phyloP scores from a whole-genome alignment of 2,797 vertebrate genomes.

The Dicrostonyx torquatus region DNA sequence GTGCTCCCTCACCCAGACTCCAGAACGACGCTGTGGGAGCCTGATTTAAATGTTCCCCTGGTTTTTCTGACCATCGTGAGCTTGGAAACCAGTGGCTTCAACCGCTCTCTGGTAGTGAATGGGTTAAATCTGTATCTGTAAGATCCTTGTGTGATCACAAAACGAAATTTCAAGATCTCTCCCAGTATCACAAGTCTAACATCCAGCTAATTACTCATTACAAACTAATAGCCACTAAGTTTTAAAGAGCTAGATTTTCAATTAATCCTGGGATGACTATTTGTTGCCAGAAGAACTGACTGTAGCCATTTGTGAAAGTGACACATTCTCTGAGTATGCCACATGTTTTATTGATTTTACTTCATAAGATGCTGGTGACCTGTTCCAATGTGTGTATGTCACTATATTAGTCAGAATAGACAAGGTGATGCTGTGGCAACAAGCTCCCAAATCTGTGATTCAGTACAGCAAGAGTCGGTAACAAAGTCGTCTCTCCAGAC shows the following conservation, averaged over 20 bases:
- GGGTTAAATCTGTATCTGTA: background rate
- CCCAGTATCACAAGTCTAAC: background rate
- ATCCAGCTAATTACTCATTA: background rate
- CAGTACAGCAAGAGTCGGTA: background rate
- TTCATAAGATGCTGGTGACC: background rate
- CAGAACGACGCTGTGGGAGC: background rate
- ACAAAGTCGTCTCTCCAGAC: background rate
- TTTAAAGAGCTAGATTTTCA: background rate
- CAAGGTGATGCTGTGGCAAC: background rate
- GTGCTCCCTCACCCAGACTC: background rate
- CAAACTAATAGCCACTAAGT: background rate
- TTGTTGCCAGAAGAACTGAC: background rate
- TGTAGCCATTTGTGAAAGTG: background rate
- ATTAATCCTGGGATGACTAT: background rate
- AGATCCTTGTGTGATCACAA: background rate
- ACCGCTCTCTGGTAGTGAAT: background rate
- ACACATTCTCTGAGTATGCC: background rate
- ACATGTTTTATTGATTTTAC: background rate
- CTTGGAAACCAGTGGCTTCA: background rate
- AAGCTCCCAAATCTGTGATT: background rate
- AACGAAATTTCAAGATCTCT: background rate
- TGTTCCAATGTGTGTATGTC: background rate
- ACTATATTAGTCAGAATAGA: background rate
- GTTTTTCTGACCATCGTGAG: background rate
- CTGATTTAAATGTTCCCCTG: background rate